Conservation (phyloP, 1,140 invertebrate species). For the Mycetomoellerius zeteki region DNA sequence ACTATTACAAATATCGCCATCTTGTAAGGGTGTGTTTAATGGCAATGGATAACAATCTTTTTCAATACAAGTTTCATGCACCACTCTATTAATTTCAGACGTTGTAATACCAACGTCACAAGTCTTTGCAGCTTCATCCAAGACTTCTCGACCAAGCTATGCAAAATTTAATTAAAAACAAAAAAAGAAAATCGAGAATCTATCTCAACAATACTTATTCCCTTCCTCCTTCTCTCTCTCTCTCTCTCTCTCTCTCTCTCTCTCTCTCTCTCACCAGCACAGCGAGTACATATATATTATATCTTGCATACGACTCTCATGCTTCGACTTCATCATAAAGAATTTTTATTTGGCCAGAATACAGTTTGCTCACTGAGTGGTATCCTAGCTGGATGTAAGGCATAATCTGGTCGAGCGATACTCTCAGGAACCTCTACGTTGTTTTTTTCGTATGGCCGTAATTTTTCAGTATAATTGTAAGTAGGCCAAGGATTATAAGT, state of each 20-base stretch:
- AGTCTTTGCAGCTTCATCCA: conserved; percentile 96
- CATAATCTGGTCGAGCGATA: conserved; percentile 98
- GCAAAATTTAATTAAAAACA: conserved; percentile 47
- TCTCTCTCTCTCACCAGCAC: no score
- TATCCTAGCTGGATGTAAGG: conserved; percentile 95
- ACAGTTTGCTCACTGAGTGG: conserved; percentile 95
- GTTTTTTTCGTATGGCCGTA: conserved; percentile 93
- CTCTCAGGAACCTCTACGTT: conserved; percentile 93
- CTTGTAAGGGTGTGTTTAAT: conserved; percentile 95
- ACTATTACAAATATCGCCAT: conserved; percentile 99
- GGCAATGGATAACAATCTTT: conserved; percentile 99
- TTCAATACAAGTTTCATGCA: conserved; percentile 98
- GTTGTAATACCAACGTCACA: conserved; percentile 97
- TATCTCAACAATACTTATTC: background rate
- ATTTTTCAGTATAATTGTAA: conserved; percentile 95
- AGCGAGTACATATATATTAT: conserved; percentile 33
- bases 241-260: background rate
- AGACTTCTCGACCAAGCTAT: conserved; percentile 95
- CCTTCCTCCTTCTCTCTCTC: no score
- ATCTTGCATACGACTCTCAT: conserved; percentile 97
- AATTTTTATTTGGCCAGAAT: conserved; percentile 95
- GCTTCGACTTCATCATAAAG: conserved; percentile 97
- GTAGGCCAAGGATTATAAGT: conserved; percentile 97
- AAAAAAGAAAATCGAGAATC: background rate
- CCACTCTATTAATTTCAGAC: conserved; percentile 98